Base-by-base conservation (phyloP, 2,888 invertebrate genomes). In the Rosalia funebris region DNA sequence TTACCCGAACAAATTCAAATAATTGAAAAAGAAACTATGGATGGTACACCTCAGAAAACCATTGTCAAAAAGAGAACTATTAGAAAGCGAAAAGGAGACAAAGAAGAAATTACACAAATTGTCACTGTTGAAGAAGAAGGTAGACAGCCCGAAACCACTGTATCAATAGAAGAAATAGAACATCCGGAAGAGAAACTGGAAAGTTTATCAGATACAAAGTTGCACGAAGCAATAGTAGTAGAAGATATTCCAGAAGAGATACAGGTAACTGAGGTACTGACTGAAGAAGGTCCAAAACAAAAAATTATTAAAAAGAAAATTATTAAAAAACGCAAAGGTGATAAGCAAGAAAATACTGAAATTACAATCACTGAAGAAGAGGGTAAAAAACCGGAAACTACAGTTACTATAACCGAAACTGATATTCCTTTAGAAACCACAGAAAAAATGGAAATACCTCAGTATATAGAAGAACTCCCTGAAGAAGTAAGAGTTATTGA, bases 71-170 rank as follows among this genome's bases (percentile, higher is more conserved):
- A 72, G 59, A 62, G 75, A 55, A 63, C 69, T 20, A 72, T 73
- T 39, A 34, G 75, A 54, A 77, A 78, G 65, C 75, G 73, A 16
- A 71, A 69, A 60, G 77, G 73, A 10, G 63, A 65, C 52, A 74
- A 76, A 57, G 66, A 82, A 50, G 77, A 77, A 75, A 69, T 64
- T 71, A 83, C 83, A 70, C 81, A 84, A 81, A 83, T 83, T 69
- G 75, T 78, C n/a, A 81, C 77, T 1, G 75, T 81, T 34, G 82
- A 83, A 67, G 83, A 83, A 67, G 82, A 82, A 62, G 82, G 83
- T 44, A 82, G 79, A 71, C 70, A 81, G 75, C 77, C 84, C 67
- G 72, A 82, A 72, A 76, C 81, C 48, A 69, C 81, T 12, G 79
- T 83, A 65, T 71, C 81, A 39, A 78, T 78, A 53, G 67, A 72